Conservation (phyloP, 2,797 vertebrate species). For the Chelonia mydas region DNA sequence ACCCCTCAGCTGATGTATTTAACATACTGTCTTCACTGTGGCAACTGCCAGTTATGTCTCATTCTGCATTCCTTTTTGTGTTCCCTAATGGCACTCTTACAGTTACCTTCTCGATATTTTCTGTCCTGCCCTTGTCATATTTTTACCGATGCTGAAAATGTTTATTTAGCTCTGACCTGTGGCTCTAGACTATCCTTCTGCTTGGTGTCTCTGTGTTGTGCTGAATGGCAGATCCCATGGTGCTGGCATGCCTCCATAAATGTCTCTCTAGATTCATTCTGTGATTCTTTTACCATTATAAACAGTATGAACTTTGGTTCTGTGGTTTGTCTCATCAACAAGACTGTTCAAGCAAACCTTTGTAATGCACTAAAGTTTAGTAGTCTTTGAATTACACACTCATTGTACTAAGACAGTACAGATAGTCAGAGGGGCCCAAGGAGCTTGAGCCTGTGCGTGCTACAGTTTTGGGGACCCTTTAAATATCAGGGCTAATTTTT, state of each 20-base stretch:
- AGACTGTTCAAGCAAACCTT: not conserved
- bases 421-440: not conserved
- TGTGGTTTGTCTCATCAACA: slow-evolving; percentile 22
- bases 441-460: not conserved
- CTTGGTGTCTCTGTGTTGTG: not conserved
- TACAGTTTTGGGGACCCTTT: not conserved
- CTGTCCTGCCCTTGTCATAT: not conserved
- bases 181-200: not conserved
- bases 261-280: not conserved
- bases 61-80: not conserved
- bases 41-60: not conserved
- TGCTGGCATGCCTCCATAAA: accelerated
- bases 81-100: not conserved
- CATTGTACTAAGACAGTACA: not conserved
- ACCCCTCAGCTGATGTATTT: not conserved
- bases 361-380: slow-evolving; percentile 27
- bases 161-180: not conserved
- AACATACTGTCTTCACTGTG: not conserved
- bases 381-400: slow-evolving; percentile 23
- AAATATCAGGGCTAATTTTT: not conserved
- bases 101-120: not conserved
- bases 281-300: not conserved
- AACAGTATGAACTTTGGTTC: slow-evolving; percentile 9
- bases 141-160: not conserved
- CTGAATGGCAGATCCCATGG: not conserved